Evolutionary conservation across 2,113 vertebrate species (phyloP), one percentile per base, ranked within the genome.

Genomic region (Indicator indicator): DNA sequence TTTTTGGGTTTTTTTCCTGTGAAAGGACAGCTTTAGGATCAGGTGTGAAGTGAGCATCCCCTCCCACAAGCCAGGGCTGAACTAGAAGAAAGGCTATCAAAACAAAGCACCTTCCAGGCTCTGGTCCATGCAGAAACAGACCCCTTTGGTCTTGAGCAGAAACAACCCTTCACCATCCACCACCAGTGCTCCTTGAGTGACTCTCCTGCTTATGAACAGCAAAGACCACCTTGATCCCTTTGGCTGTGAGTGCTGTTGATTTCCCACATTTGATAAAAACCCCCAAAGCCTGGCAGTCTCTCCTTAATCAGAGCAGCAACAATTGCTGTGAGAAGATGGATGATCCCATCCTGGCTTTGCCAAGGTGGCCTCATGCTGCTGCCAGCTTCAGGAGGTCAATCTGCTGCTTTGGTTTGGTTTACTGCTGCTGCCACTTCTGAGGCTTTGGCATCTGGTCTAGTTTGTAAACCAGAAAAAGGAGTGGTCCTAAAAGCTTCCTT

Each of bases 401-500:
- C 86, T 42, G 48, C 1, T 2, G 6, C 19, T 52, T 54, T 21
- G 13, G 30, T 26, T 38, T 54, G 32, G 40, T 91, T 27, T 20
- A 5, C 58, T 68, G 59, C 55, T 24, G 36, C 75, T 21, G 76
- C 73, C 52, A 0, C 52, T 75, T 24, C 52, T 28, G 72, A 38
- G 54, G 55, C 4, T 38, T 48, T 40, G 60, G 56, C 89, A 74
- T 36, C 86, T 83, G 76, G 14, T 26, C 46, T 69, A 67, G 9
- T 89, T 46, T 33, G 74, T 24, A 9, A 79, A 46, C 17, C 59
- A 83, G 63, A 82, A 13, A 67, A 18, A 36, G 26, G 11, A 27
- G 48, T 32, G 48, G 13, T 42, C 60, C 79, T 88, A 48, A 94
- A 83, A 88, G 44, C 76, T 69, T 80, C 79, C 64, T 36, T 75